Conservation (phyloP, 2,888 invertebrate genomes). For the Artemia sinica region DNA sequence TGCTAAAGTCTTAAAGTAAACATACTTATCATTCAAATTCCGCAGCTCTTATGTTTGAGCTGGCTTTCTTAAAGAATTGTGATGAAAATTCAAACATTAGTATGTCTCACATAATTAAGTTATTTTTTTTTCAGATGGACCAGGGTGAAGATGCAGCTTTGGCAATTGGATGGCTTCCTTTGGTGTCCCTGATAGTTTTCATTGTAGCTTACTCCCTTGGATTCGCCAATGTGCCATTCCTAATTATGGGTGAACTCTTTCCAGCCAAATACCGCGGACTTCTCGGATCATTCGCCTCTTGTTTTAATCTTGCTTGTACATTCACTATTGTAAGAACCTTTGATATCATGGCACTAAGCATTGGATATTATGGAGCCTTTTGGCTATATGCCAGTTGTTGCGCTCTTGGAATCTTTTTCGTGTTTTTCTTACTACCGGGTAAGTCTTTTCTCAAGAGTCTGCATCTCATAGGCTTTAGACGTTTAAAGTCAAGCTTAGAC, state of each 20-base stretch:
- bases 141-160: conserved; percentile 22
- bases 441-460: neutral
- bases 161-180: conserved; percentile 49
- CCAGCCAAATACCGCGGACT: conserved; percentile 40
- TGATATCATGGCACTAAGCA: conserved; percentile 16
- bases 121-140: neutral
- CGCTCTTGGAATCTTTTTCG: conserved; percentile 20
- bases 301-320: conserved; percentile 21
- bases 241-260: conserved; percentile 63
- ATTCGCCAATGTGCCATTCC: conserved; percentile 65
- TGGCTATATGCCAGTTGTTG: conserved; percentile 21
- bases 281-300: conserved; percentile 21
- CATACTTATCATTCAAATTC: too few species aligned
- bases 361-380: conserved; percentile 21
- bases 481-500: too few species aligned
- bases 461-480: too few species aligned
- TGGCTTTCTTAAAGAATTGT: too few species aligned
- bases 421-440: conserved; percentile 30
- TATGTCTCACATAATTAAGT: too few species aligned
- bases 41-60: too few species aligned
- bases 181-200: conserved; percentile 53
- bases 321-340: conserved; percentile 22
- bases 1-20: too few species aligned
- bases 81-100: too few species aligned
- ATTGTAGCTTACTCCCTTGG: conserved; percentile 63